Evolutionary conservation across 2,888 invertebrate genomes (phyloP), one percentile per base, ranked within the genome.

Genomic region (Anthrax anthrax): DNA sequence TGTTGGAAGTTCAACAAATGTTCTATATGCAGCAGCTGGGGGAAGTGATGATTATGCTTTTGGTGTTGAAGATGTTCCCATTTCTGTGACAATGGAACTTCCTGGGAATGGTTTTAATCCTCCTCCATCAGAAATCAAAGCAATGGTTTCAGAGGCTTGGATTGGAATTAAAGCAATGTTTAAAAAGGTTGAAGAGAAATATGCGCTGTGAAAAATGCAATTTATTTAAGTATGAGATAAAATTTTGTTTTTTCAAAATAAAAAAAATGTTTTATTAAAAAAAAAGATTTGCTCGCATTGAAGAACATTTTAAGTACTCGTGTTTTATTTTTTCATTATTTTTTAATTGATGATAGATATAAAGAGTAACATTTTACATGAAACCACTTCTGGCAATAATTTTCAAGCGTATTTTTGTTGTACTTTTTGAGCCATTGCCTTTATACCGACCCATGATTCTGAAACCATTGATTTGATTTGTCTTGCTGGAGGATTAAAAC

Each of bases 1-100:
- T 3, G 72, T 72, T 44, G 74, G 74, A 18, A 70, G 65, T 37
- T 70, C 72, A 1, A 68, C 72, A 1, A 70, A 68, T 54, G 65
- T 70, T 1, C 55, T 74, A 8, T 67, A 74, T 46, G 60, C 67
- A 3, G 72, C 74, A 1, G 65, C 74, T 18, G 83, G 83, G 1
- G 76, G 76, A 8, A 73, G 80, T 54, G 78, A 78, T 56, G 82
- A 83, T 54, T 84, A 77, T 61, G 76, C 75, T 1, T 76, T 76
- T 61, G 72, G 60, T 2, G 65, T 67, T 4, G 70, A 60, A 13
- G 76, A 74, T 2, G 72, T 78, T 37, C 72, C 74, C 5, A 61
- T 81, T 10, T 58, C 77, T 0, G 80, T 75, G 51, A 81, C 81
- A 1, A 70, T 76, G 55, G 82, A 82, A 58, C 58, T 84, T 39